Base-by-base conservation (phyloP, 2,888 invertebrate species). In the Heteromyza rotundicornis region DNA sequence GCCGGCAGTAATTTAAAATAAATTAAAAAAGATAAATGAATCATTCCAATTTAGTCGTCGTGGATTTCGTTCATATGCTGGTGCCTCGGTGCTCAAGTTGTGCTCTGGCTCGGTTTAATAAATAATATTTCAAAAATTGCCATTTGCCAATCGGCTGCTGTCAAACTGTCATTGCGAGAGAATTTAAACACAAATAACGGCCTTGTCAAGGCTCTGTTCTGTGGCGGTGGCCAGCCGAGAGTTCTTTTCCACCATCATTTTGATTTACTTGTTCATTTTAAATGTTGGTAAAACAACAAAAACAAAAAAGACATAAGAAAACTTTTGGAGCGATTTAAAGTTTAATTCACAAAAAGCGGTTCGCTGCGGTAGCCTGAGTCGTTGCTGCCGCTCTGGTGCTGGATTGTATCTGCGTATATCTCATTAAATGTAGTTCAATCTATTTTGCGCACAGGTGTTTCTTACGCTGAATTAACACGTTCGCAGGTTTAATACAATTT, bases 131-230 rank as follows among this genome's bases (percentile, higher is more conserved):
- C 3, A n/a, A n/a, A 40, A 40, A n/a, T 40, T 40, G 40, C 14
- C 16, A 40, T 3, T 40, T 40, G 40, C n/a, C 40, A n/a, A 40
- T 40, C 40, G 40, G 27, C 27, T 5, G 27, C 62, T 59, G 62
- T 59, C 62, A 51, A 59, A 24, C 55, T 62, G 62, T 59, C 55
- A 27, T 5, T 27, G 27, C n/a, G n/a, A n/a, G 27, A 10, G 40
- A 7, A 40, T 3, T 40, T n/a, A 7, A 40, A 40, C n/a, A 7
- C 10, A n/a, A 40, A 40, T n/a, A 57, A 60, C 63, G 63, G 63
- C 63, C 63, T 63, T 63, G 63, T 55, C 63, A 60, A 63, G 63
- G 63, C 57, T 54, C 20, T 16, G 3, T 50, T 50, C 20, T 3
- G 50, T n/a, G 2, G 23, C 20, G 2, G 23, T 17, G 20, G 7